These are phyloP conservation scores for Calliscelio sp. DNA, from an alignment of 2,888 invertebrate genomes.

Conservation along the genomic window DNA sequence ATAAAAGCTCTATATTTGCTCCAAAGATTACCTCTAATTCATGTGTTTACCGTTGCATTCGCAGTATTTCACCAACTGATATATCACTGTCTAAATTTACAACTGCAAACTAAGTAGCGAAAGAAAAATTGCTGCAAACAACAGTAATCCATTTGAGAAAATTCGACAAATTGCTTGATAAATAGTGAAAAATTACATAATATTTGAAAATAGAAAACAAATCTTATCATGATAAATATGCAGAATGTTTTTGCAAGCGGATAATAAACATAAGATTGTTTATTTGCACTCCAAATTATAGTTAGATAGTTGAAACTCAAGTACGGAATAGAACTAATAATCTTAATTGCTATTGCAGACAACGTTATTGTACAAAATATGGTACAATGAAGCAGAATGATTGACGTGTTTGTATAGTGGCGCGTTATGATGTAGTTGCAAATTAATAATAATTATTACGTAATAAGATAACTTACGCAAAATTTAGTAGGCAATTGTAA, in stretches of 20 bases:
- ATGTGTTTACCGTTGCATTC: too few relatives aligned
- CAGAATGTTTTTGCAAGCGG: too few relatives aligned
- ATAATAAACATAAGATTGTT: neutral
- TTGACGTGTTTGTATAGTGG: conserved; percentile 31
- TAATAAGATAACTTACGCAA: conserved; percentile 32
- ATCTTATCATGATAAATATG: too few relatives aligned
- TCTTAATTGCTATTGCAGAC: conserved; percentile 21
- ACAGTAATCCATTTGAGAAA: too few relatives aligned
- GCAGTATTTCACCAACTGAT: too few relatives aligned
- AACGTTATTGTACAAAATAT: conserved; percentile 40
- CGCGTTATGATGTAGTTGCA: neutral
- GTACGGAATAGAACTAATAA: conserved; percentile 17
- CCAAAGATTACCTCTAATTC: too few relatives aligned
- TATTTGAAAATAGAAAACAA: too few relatives aligned
- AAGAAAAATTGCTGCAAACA: too few relatives aligned
- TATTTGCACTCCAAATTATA: neutral
- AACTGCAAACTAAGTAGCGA: too few relatives aligned
- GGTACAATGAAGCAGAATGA: conserved; percentile 1
- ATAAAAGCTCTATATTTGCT: conserved; percentile 39
- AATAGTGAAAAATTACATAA: too few relatives aligned
- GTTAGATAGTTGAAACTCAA: neutral
- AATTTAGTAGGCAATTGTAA: conserved; percentile 20
- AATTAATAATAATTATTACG: conserved; percentile 39
- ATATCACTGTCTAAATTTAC: too few relatives aligned
- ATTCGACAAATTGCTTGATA: too few relatives aligned